Evolutionary conservation across 2,888 invertebrate species (phyloP), one percentile per base, ranked within the genome.

Genomic region (Dolichomitus sp.): DNA sequence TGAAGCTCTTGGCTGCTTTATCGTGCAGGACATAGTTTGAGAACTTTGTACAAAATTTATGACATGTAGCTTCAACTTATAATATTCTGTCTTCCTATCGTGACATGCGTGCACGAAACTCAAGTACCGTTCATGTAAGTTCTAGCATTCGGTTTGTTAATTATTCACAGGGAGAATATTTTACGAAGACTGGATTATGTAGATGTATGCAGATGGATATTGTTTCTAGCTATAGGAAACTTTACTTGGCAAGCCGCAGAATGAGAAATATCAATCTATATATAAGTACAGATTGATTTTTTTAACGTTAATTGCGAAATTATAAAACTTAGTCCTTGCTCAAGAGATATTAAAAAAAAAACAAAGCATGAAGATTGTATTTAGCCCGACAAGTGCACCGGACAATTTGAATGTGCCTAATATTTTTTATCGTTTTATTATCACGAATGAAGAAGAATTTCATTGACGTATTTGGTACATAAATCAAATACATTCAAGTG

Each of bases 401-500:
- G 70, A 75, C 74, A 45, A 65, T 63, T 63, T 63, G 37, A 61
- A 19, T 14, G 37, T 17, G 7, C 30, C 1, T 6, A 12, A 33
- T 5, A n/a, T 14, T 33, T 19, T 17, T 50, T 17, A 0, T 11
- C 23, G 14, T 45, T 40, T 19, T 40, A 1, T 19, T 6, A 12
- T 40, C 17, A 12, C 40, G 42, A 65, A 42, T 45, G 4, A 17
- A 9, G 3, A 6, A 33, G 6, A 19, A 42, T 2, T 45, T 45
- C 30, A 42, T 30, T 12, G 11, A 42, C 30, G 30, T 50, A 12
- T 2, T n/a, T 14, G 11, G 17, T 33, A 77, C 17, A 76, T 84
- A 66, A 85, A 68, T 77, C 77, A 83, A 70, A 85, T 42, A 54
- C 9, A 30, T 75, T 85, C 83, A 75, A 88, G 84, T 69, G 84